Evolutionary conservation across 1,140 invertebrate genomes (phyloP).

Genomic region (Dendroctonus valens): DNA sequence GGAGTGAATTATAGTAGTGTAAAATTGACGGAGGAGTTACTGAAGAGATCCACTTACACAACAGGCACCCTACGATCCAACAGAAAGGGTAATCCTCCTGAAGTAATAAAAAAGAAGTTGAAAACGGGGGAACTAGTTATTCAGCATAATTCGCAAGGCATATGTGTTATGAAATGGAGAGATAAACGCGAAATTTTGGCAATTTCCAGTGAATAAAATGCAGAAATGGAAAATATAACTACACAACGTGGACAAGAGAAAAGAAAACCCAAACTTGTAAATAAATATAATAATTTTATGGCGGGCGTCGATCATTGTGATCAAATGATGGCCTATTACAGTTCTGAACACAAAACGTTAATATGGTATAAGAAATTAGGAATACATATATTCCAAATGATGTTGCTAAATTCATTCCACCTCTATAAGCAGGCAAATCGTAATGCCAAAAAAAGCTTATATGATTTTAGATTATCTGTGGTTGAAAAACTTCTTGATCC

Average conservation of each 20-base stretch:
- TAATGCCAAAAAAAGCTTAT: conserved; percentile 9
- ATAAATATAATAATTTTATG: conserved; percentile 32
- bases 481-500: conserved; percentile 12
- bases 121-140: conserved; percentile 19
- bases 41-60: conserved; percentile 31
- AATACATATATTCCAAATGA: conserved; percentile 35
- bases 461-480: conserved; percentile 14
- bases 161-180: conserved; percentile 22
- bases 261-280: conserved; percentile 17
- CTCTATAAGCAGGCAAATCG: conserved; percentile 13
- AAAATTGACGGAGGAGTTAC: conserved; percentile 17
- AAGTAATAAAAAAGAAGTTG: conserved; percentile 23
- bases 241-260: conserved; percentile 11
- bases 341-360: conserved; percentile 31
- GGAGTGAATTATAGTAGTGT: no score
- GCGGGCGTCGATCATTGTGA: conserved; percentile 20
- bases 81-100: conserved; percentile 34
- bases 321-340: conserved; percentile 34
- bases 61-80: conserved; percentile 34
- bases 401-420: conserved; percentile 29
- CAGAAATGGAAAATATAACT: conserved; percentile 7
- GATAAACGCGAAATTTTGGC: conserved; percentile 13
- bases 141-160: conserved; percentile 12
- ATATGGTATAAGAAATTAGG: conserved; percentile 35
- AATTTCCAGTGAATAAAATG: conserved; percentile 27